Evolutionary conservation across 1,140 invertebrate genomes (phyloP), one percentile per base, ranked within the genome.

Genomic region (Glossosoma conforme): DNA sequence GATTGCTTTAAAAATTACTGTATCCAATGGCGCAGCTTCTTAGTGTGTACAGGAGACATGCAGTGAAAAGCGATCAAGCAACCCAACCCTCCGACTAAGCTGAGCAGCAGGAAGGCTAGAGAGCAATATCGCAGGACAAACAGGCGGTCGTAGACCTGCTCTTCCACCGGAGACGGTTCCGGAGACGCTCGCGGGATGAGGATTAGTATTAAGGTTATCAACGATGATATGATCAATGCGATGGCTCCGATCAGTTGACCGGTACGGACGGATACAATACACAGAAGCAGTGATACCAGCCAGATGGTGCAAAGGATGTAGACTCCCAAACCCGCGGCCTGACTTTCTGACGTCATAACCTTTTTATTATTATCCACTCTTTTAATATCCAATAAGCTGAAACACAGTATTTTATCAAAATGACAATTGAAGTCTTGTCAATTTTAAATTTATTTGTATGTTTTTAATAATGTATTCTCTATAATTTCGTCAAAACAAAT

Each of bases 161-260:
- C 64, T 64, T 50, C 43, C 28, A 50, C 40, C 25, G 35, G 14
- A 41, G 54, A 25, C 20, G 25, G 33, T 15, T 63, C 62, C 35
- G 54, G 24, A 60, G 63, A 62, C 64, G 64, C 67, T 62, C 64
- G 69, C 55, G 48, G 57, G 32, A 59, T 55, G 17, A 55, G 52
- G 44, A 70, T 49, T 49, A 72, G 49, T 48, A 69, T 49, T 37
- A 68, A 54, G n/a, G 67, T 68, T 19, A 70, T 45, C 44, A 65
- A 11, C 20, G 62, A 56, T 20, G 68, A 62, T 28, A 67, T 45
- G 20, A 61, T 32, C 17, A 70, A 44, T 3, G 64, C 59, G 9
- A 68, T 55, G 43, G 67, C 71, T 20, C 69, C 69, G 44, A 74
- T 57, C 17, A 58, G 63, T 61, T 69, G 68, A n/a, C 66, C 66